Conservation (phyloP, 2,888 invertebrate genomes). For the Spatulosminthurus flaviceps region DNA sequence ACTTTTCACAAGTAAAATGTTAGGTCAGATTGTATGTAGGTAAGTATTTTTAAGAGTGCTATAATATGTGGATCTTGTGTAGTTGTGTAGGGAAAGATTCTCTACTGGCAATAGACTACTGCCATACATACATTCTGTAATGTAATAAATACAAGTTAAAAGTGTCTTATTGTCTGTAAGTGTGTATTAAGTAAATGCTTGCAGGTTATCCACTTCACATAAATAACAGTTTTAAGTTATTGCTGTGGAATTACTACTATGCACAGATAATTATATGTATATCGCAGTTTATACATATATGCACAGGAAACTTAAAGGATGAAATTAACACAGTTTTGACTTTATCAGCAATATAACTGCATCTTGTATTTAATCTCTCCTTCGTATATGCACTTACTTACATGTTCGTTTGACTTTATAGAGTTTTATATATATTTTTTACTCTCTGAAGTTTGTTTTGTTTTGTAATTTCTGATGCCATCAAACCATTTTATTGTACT, state of each 20-base stretch:
- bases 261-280: too few relatives aligned
- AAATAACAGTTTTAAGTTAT: neutral
- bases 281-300: too few relatives aligned
- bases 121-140: too few relatives aligned
- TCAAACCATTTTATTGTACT: neutral
- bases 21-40: neutral
- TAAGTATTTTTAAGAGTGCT: too few relatives aligned
- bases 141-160: too few relatives aligned
- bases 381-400: too few relatives aligned
- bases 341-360: neutral
- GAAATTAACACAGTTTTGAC: neutral
- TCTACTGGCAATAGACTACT: too few relatives aligned
- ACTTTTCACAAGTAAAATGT: neutral
- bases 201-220: neutral
- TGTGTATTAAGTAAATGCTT: too few relatives aligned
- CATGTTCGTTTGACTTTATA: neutral
- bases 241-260: too few relatives aligned
- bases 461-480: neutral
- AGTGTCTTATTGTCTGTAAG: too few relatives aligned
- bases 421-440: neutral
- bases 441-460: neutral
- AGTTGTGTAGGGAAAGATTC: too few relatives aligned
- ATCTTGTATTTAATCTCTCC: neutral
- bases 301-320: neutral
- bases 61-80: too few relatives aligned